phyloP scores from a whole-genome alignment of 1,140 invertebrate species.

The Ceratina australensis region DNA sequence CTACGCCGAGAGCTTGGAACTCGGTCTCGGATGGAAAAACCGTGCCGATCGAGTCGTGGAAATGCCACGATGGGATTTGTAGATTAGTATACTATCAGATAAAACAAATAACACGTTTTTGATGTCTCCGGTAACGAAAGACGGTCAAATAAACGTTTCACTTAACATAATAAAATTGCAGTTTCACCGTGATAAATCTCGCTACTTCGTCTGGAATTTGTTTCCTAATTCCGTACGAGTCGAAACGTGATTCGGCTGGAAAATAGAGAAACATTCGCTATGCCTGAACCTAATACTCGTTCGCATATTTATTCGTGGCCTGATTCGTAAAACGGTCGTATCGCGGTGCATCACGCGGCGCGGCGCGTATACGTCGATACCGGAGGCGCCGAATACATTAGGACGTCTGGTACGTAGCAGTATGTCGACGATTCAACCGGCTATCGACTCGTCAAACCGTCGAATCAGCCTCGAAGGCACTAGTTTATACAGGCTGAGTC shows the following conservation, averaged over 20 bases:
- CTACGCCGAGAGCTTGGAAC: too few species aligned
- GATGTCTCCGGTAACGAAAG: too few species aligned
- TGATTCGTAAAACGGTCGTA: neutral
- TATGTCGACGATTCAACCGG: neutral
- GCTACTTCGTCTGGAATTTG: too few species aligned
- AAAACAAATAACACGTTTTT: too few species aligned
- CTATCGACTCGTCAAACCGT: slow-evolving; percentile 17
- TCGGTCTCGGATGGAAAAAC: neutral
- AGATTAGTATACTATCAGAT: too few species aligned
- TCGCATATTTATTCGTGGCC: neutral
- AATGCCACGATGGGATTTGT: neutral
- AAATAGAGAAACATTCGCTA: too few species aligned
- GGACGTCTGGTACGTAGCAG: slow-evolving; percentile 38
- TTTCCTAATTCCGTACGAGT: too few species aligned
- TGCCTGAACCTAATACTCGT: neutral
- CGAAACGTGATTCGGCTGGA: too few species aligned
- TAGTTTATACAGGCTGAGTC: too few species aligned
- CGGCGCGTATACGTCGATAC: slow-evolving; percentile 49
- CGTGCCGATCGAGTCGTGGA: neutral
- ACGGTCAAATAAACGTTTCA: too few species aligned
- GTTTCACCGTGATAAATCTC: too few species aligned
- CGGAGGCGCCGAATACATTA: slow-evolving; percentile 64
- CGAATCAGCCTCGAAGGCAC: neutral
- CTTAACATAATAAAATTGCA: too few species aligned
- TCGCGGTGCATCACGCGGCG: slow-evolving; percentile 4